Evolutionary conservation across 2,888 invertebrate species (phyloP).

Genomic region (Apotomis turbidana): DNA sequence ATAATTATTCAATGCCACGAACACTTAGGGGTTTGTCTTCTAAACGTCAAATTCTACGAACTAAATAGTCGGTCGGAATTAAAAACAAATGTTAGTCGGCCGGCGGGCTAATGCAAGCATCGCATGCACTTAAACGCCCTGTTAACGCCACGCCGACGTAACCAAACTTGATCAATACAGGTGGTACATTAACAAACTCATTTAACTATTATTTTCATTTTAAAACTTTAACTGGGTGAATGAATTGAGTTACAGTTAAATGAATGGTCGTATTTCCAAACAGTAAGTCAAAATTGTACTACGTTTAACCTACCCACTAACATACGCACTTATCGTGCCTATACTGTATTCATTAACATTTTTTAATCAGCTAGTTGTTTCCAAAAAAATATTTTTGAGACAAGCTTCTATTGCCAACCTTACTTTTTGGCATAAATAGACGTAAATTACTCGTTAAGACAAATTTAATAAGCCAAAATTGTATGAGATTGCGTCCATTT

Average conservation of each 20-base stretch:
- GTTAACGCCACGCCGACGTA: conserved; percentile 38
- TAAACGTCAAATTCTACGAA: conserved; percentile 3
- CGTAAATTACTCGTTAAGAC: no score
- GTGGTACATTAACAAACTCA: conserved; percentile 29
- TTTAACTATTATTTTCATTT: conserved; percentile 27
- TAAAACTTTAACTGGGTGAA: background rate
- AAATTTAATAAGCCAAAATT: no score
- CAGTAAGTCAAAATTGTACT: no score
- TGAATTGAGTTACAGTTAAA: background rate
- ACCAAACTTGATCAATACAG: conserved; percentile 34
- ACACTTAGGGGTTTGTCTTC: background rate
- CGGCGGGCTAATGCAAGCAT: conserved; percentile 38
- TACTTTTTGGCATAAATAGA: no score
- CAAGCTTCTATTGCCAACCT: no score
- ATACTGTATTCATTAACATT: no score
- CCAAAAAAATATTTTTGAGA: no score
- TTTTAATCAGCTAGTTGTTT: no score
- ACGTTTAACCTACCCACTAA: no score
- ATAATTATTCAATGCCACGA: background rate
- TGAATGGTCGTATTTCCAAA: no score
- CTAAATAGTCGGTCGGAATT: conserved; percentile 27
- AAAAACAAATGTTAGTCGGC: conserved; percentile 36
- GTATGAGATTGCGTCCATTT: no score
- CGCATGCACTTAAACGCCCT: conserved; percentile 37
- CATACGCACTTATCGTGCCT: no score